Base-by-base conservation (phyloP, 2,888 invertebrate genomes). In the Nycteola revayana region DNA sequence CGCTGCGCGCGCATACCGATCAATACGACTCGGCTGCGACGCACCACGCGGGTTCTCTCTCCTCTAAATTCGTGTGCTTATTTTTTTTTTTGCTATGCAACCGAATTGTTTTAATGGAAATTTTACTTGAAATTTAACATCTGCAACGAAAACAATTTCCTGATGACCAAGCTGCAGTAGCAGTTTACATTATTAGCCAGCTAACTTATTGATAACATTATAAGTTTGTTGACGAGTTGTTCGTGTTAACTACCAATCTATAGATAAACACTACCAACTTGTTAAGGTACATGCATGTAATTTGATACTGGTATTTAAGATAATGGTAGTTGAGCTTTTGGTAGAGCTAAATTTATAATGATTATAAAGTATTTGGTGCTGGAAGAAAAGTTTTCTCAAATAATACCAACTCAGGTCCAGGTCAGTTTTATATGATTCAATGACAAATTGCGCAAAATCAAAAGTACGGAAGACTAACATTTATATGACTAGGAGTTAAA, bases 1-100 rank as follows among this genome's bases (percentile, higher is more conserved):
- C 74, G 69, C 43, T 85, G 88, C 88, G 88, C 88, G 88, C 88
- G 87, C 87, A 87, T 61, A 56, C 66, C 79, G 87, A 87, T 87
- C 87, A 82, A 88, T 87, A 87, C 71, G 68, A 67, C 65, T 65
- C 71, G 74, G 66, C 73, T 71, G 77, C 75, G 79, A 70, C 73
- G 70, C 81, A 78, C 75, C 77, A 78, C 81, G 73, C 72, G 73
- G 69, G 57, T 68, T 65, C 66, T 62, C 69, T 65, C 66, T 62
- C 68, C 69, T 69, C 75, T 66, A 75, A 81, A 84, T 81, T 82
- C 69, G 72, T 75, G 71, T 61, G 71, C 76, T 72, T 68, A 75
- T 78, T 79, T 78, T 14, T 76, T 72, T 68, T 14, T 76, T 72
- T 68, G 68, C 60, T 46, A 62, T 72, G 71, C 69, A 75, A 66